Percentiles rank a stretch among this genome's conserved stretches.
Conservation (phyloP, 2,113 vertebrate genomes). For the Stigmatopora nigra region DNA sequence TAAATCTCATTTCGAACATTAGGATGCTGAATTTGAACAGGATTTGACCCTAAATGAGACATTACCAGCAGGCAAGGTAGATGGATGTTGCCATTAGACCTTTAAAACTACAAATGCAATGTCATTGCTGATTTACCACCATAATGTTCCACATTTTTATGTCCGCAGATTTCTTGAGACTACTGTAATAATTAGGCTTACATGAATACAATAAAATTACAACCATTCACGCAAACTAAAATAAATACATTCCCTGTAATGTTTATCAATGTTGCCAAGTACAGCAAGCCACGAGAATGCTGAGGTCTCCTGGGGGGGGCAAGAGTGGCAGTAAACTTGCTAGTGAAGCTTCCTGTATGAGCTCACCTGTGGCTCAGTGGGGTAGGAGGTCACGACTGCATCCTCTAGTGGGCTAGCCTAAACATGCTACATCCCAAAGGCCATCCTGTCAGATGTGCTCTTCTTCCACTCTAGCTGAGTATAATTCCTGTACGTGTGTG, state of each 20-base stretch:
- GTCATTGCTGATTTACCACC: constrained; percentile 24
- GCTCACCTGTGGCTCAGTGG: constrained; percentile 54
- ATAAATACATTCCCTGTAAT: too few species aligned
- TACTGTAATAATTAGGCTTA: not conserved
- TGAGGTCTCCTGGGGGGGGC: not conserved
- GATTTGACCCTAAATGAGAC: constrained; percentile 48
- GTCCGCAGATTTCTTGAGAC: constrained; percentile 1
- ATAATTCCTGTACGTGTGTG: constrained; percentile 3
- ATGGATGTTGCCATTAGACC: constrained; percentile 36
- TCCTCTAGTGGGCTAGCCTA: constrained; percentile 38
- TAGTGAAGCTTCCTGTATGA: constrained; percentile 11
- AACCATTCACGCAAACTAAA: not conserved
- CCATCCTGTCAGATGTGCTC: constrained; percentile 44
- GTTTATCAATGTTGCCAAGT: not conserved
- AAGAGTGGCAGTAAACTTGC: not conserved
- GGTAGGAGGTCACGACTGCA: constrained; percentile 44
- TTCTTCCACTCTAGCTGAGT: constrained; percentile 33
- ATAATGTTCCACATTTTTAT: not conserved
- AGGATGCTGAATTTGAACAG: constrained; percentile 36
- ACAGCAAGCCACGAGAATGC: not conserved
- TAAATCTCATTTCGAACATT: constrained; percentile 52
- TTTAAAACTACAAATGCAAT: constrained; percentile 32
- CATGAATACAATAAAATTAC: not conserved
- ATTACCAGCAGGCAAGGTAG: constrained; percentile 46
- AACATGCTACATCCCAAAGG: constrained; percentile 57